Conservation (phyloP, 1,140 invertebrate genomes). For the Drosophila lini region DNA sequence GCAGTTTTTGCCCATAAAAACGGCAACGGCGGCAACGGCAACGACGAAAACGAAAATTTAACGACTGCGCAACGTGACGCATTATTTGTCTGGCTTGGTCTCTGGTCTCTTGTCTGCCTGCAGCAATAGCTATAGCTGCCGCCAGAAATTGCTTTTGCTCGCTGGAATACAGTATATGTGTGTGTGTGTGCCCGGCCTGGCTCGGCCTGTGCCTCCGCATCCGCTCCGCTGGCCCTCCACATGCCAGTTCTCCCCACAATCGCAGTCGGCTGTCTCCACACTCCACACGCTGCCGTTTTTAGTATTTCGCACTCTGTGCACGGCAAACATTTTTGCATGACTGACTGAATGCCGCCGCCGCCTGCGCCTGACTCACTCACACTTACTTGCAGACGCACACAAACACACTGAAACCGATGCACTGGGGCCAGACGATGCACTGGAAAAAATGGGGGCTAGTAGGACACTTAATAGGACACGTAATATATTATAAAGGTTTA, state of each 20-base stretch:
- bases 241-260: constrained; percentile 7
- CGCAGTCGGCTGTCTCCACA: constrained; percentile 30
- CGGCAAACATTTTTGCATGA: constrained; percentile 81
- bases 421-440: constrained; percentile 57
- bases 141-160: constrained; percentile 81
- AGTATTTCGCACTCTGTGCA: constrained; percentile 80
- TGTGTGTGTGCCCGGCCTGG: constrained; percentile 40
- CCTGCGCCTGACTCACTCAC: constrained; percentile 73
- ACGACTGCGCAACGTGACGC: constrained; percentile 81
- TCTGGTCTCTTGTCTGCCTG: constrained; percentile 56
- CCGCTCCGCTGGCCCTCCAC: constrained; percentile 7
- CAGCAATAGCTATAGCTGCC: constrained; percentile 55
- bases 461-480: background rate
- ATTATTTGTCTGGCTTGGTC: constrained; percentile 77
- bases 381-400: constrained; percentile 28
- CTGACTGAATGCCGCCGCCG: constrained; percentile 71
- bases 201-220: constrained; percentile 39
- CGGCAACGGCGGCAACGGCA: constrained; percentile 51
- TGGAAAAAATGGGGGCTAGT: background rate
- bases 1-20: constrained; percentile 79
- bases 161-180: constrained; percentile 36
- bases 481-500: too few species aligned
- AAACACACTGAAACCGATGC: constrained; percentile 27
- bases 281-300: constrained; percentile 73
- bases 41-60: constrained; percentile 81